Evolutionary conservation across 2,113 vertebrate genomes (phyloP), one percentile per base, ranked within the genome.

Genomic region (Melanostigma gelatinosum): DNA sequence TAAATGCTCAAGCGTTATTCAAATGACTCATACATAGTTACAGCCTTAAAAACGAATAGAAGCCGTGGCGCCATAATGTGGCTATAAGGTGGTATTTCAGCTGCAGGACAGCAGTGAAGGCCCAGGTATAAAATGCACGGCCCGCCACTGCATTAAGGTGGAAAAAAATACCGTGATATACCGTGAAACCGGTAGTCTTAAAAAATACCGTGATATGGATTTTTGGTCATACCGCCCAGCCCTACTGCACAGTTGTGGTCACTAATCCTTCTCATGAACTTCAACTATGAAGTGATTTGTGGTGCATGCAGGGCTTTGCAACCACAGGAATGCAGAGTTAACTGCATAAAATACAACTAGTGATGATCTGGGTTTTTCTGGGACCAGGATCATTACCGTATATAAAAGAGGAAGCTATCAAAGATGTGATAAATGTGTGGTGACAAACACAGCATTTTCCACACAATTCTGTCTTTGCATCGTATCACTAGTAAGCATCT

Each of bases 401-500:
- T 22, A 20, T 24, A 58, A 57, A 11, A 0, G 9, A 67, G 44
- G 7, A 55, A 32, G 13, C 6, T 12, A 15, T 0, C 55, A 48
- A 34, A 60, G 22, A 62, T 74, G 11, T 57, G 27, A 32, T 27
- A 27, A 40, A 38, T 55, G 34, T 62, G 44, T 50, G 0, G 36
- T 58, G n/a, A 60, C 29, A 65, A 76, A 65, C 24, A 40, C 20
- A 54, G 12, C 8, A 29, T 67, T 67, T 63, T 38, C 20, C 40
- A 42, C 18, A 44, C 32, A 50, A 1, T 60, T 16, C 29, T 24
- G 20, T 34, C 3, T 34, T 40, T 57, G 9, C 34, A 40, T 48
- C 18, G 29, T 48, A 67, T 48, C 18, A 7, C 2, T 73, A 38
- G 44, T 70, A 74, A 65, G 24, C 27, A 46, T 73, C 64, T 71